Evolutionary conservation across 2,113 vertebrate species (phyloP), one percentile per base, ranked within the genome.

Genomic region (Neolamprologus cancellatus): DNA sequence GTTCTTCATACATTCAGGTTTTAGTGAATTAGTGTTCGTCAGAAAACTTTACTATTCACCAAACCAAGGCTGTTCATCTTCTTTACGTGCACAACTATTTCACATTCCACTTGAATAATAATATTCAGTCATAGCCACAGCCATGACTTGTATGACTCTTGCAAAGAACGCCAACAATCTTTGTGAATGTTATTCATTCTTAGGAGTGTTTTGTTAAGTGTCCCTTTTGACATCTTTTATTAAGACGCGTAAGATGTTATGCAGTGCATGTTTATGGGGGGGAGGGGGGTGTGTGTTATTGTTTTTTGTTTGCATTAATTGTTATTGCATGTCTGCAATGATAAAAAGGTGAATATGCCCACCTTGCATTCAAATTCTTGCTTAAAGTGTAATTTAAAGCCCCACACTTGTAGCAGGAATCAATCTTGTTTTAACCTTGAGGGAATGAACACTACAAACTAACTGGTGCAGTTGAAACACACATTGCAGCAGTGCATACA

Each of bases 361-460:
- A 39, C 4, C 50, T 61, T 55, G 15, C 12, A 17, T 54, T 59
- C 8, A 52, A 44, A 34, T 74, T 20, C 11, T 6, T 36, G 6
- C 25, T 20, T 78, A 28, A 9, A 80, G 11, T 32, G 23, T 28
- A 14, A 5, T 50, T 18, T 64, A 61, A 39, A 66, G 61, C 14
- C 23, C 3, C 13, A 44, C 18, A 81, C 30, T 46, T 44, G 20
- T 5, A 28, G 46, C 39, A 46, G 20, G 14, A 11, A 81, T 74
- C 82, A 85, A 3, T 76, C 20, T 76, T 39, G 44, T 82, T 87
- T 87, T 87, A 81, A 84, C 82, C 86, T 83, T 85, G 61, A 84
- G 57, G 86, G 50, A 41, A 59, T 32, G 9, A 61, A 57, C 52
- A 74, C 53, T 17, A 50, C 13, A 78, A 78, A 64, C 55, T 59